Conservation (phyloP, 2,888 invertebrate species). For the Ernsta delagoae region DNA sequence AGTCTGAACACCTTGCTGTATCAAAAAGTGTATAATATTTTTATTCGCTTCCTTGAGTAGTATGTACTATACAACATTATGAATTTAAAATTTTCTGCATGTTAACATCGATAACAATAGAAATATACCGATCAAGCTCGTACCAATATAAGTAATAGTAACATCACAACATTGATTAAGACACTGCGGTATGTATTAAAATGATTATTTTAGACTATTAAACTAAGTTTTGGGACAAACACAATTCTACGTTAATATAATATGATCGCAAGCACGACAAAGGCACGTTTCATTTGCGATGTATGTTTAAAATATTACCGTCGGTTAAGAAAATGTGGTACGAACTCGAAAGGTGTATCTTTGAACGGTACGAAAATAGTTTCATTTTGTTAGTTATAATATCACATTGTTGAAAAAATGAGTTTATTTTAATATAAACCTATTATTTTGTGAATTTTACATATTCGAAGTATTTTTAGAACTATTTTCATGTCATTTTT, state of each 20-base stretch:
- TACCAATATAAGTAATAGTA: conserved; percentile 14
- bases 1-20: conserved; percentile 28
- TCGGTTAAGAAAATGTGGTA: conserved; percentile 25
- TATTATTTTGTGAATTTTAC: conserved; percentile 29
- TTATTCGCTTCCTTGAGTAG: conserved; percentile 25
- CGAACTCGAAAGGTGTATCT: conserved; percentile 29
- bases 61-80: conserved; percentile 31
- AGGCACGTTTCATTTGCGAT: conserved; percentile 24
- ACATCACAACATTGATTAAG: conserved; percentile 34
- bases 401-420: conserved; percentile 36
- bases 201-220: conserved; percentile 11
- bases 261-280: conserved; percentile 24
- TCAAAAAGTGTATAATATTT: conserved; percentile 36
- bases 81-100: conserved; percentile 32
- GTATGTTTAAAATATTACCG: conserved; percentile 14
- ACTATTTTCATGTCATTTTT: conserved; percentile 34
- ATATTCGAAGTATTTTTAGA: conserved; percentile 28
- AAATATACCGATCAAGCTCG: conserved; percentile 29
- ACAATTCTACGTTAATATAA: conserved; percentile 20
- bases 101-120: conserved; percentile 37
- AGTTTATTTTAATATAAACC: conserved; percentile 19
- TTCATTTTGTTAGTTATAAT: conserved; percentile 35
- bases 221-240: conserved; percentile 26
- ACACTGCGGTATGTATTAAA: conserved; percentile 34
- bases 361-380: conserved; percentile 37